Conservation (phyloP, 2,888 invertebrate genomes). For the Sesamia inferens region DNA sequence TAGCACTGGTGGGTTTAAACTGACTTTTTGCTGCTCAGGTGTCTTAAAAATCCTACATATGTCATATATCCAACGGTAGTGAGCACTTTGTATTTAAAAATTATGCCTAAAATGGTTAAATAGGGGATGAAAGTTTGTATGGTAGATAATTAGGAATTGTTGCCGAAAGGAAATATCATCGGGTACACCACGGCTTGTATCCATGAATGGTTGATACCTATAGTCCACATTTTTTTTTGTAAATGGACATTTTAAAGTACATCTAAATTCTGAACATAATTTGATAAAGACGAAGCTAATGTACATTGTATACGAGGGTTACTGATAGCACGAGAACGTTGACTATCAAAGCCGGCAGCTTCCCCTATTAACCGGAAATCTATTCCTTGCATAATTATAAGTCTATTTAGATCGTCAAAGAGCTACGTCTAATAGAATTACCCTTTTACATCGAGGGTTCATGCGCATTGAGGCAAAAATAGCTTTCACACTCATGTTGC, state of each 20-base stretch:
- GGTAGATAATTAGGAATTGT: neutral
- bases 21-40: neutral
- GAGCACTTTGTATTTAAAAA: neutral
- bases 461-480: slow-evolving; percentile 30
- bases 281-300: slow-evolving; percentile 38
- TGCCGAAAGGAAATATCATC: neutral
- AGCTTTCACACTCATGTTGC: slow-evolving; percentile 11
- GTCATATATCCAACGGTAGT: neutral
- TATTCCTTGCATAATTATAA: slow-evolving; percentile 46
- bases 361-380: slow-evolving; percentile 36
- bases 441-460: slow-evolving; percentile 27
- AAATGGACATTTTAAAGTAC: no score
- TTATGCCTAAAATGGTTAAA: neutral
- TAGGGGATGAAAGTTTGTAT: neutral
- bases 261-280: slow-evolving; percentile 39
- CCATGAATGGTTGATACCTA: neutral
- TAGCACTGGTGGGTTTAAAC: neutral
- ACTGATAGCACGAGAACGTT: slow-evolving; percentile 82
- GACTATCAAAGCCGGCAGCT: slow-evolving; percentile 75
- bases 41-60: no score
- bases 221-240: no score
- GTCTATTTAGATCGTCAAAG: slow-evolving; percentile 46
- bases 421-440: slow-evolving; percentile 44
- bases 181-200: no score
- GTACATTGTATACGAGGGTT: slow-evolving; percentile 83